Base-by-base conservation (phyloP, 2,113 vertebrate genomes). In the Athene noctua region DNA sequence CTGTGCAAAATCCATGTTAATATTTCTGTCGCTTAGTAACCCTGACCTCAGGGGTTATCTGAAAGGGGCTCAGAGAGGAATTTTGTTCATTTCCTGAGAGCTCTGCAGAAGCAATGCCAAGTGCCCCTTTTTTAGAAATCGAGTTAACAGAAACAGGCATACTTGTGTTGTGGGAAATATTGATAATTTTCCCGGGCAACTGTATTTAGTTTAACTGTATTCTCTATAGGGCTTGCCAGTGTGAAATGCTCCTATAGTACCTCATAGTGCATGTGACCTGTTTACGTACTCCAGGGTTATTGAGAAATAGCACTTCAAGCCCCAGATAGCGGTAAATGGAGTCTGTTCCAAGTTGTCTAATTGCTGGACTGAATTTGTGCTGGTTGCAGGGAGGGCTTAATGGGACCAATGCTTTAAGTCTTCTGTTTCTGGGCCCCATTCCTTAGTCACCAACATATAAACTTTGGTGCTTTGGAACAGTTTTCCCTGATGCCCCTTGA, bases 21-120 rank as follows among this genome's bases (percentile, higher is more conserved):
- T 91, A 91, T 94, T 94, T 85, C 71, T 85, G 95, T 96, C 6
- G 71, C 97, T 85, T 90, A 10, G 96, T 88, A 91, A 96, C 96
- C 49, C 91, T 95, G 96, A 96, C 97, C 95, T 82, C 71, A 13
- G 79, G 90, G 97, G 95, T 97, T 97, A 97, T 97, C 94, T 70
- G 62, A 34, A 42, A 71, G 95, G 91, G 94, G 94, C 96, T 96
- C 71, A 3, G 54, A 61, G 89, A 92, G 95, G 96, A 97, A 95
- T 97, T 95, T 80, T 36, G 92, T 34, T 96, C 88, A 65, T 94
- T 97, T 97, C 95, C 97, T 73, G 96, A 96, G 94, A 77, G 80
- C 74, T 61, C 88, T 85, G 94, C 84, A 68, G 57, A 62, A 62
- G 80, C 80, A 85, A 52, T 4, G 0, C 78, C 46, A 32, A 95